Evolutionary conservation across 2,113 vertebrate species (phyloP).

Genomic region (Petromus typicus): DNA sequence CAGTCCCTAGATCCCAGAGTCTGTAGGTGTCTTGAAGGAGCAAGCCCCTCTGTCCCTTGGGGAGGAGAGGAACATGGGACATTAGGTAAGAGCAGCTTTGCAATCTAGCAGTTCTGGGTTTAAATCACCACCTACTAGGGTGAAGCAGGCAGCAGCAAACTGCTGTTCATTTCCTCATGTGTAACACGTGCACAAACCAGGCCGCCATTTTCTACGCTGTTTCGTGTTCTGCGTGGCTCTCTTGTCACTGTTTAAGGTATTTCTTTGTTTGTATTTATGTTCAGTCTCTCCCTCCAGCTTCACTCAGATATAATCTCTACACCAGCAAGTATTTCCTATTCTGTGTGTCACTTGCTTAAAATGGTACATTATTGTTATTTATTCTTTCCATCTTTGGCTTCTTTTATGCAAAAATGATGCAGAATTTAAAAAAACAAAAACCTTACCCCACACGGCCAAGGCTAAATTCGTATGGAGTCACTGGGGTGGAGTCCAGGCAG

Average conservation of each 20-base stretch:
- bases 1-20: not conserved
- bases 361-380: not conserved
- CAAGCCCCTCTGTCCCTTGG: not conserved
- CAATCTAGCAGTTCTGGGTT: too few species aligned
- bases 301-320: not conserved
- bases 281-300: not conserved
- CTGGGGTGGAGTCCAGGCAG: constrained; percentile 61
- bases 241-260: not conserved
- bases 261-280: not conserved
- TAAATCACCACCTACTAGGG: not conserved
- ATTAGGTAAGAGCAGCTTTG: not conserved
- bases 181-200: not conserved
- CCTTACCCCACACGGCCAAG: not conserved
- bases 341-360: not conserved
- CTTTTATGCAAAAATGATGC: constrained; percentile 1
- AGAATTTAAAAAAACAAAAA: not conserved
- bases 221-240: not conserved
- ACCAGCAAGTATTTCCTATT: not conserved
- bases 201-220: not conserved
- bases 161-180: not conserved
- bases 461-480: constrained; percentile 40
- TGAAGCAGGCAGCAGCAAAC: not conserved
- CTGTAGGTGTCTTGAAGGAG: not conserved
- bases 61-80: not conserved
- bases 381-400: constrained; percentile 33